A percentile compares a stretch with the other conserved stretches of the same genome.
phyloP scores from a whole-genome alignment of 2,888 invertebrate species.

The Chymomyza amoena region DNA sequence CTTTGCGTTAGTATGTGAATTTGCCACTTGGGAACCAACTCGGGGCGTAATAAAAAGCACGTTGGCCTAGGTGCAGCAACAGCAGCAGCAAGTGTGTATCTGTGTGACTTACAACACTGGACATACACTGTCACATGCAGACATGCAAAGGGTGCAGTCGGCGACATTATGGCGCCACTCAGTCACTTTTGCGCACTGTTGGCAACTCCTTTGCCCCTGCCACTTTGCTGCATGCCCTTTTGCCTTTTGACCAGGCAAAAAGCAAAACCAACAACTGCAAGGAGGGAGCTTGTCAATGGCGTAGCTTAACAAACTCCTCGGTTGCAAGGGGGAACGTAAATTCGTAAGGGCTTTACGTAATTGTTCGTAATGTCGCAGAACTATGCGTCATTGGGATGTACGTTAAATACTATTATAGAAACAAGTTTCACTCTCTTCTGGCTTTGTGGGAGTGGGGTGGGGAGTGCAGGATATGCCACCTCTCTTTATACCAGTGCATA shows the following conservation, averaged over 20 bases:
- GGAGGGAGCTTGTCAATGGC: slow-evolving; percentile 37
- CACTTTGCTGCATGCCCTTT: not conserved
- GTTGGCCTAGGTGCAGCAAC: slow-evolving; percentile 55
- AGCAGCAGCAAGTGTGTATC: not conserved
- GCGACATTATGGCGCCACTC: slow-evolving; percentile 72
- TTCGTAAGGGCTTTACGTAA: not conserved
- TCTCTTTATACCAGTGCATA: not conserved
- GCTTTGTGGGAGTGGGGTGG: too few species aligned
- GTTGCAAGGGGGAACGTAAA: not conserved
- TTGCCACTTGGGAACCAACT: too few species aligned
- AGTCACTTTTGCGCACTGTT: slow-evolving; percentile 45
- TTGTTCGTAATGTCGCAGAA: not conserved
- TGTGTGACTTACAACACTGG: not conserved
- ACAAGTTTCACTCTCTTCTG: not conserved
- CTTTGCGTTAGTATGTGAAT: too few species aligned
- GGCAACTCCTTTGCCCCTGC: not conserved
- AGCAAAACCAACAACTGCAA: too few species aligned
- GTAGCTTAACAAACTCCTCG: slow-evolving; percentile 30
- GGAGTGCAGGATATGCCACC: too few species aligned
- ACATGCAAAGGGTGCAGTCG: slow-evolving; percentile 36
- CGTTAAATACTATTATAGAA: not conserved
- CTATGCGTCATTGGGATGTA: not conserved
- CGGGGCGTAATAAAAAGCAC: slow-evolving; percentile 51
- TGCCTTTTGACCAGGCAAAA: not conserved
- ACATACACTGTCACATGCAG: slow-evolving; percentile 11